Evolutionary conservation across 2,113 vertebrate genomes (phyloP), one percentile per base, ranked within the genome.

Genomic region (Rhabdornis inornatus): DNA sequence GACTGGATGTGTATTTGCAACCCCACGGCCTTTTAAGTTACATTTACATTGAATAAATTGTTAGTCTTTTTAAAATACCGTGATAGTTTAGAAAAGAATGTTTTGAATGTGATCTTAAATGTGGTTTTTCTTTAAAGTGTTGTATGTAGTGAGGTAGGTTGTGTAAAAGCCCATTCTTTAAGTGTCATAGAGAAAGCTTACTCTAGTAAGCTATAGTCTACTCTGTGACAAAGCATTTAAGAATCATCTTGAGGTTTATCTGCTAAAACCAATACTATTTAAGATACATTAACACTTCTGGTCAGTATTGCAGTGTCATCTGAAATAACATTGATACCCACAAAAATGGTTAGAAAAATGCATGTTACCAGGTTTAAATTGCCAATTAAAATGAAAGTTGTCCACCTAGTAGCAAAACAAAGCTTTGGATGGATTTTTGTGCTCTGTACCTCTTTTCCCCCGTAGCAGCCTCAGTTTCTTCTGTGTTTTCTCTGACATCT

Each of bases 351-450:
- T 74, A 81, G 64, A 81, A 94, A 88, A 92, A 75, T 87, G 79
- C 60, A 78, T 77, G 88, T 78, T 94, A 49, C 0, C 0, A 81
- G 53, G 49, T 79, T 94, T 90, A 75, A 71, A 83, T 28, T 63
- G 37, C 44, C 40, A 84, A 45, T 92, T 92, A 96, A 94, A 96
- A 91, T 45, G 64, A 89, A 93, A 90, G 33, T 47, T 70, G 15
- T 63, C 83, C 71, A 90, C 59, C 63, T 59, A 65, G 35, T 55
- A 86, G 68, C 33, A 45, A 69, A 93, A 30, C 47, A 69, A 74
- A 86, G 42, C 47, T 88, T 86, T 70, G 47, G 66, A 44, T 83
- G 59, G 63, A 40, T 80, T 69, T 83, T 17, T 92, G 47, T 86
- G 33, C 60, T 70, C 82, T 55, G 18, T n/a, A 76, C 25, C 39